Percentiles rank a stretch among this genome's conserved stretches.
Evolutionary conservation across 2,797 vertebrate genomes (phyloP).

Genomic region (Margarornis squamiger): DNA sequence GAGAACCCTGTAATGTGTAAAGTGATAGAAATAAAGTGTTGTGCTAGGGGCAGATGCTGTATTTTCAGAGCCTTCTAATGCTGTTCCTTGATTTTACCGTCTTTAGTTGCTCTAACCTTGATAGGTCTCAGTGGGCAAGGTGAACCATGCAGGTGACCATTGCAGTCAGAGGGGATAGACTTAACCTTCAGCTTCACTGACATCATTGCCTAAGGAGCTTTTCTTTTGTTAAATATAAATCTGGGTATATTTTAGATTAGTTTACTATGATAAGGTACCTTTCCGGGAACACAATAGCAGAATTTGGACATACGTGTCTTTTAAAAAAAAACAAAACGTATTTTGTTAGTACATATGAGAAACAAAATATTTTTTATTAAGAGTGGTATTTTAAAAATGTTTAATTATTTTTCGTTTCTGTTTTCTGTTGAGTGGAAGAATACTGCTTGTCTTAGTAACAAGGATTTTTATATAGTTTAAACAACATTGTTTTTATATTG

Average conservation of each 20-base stretch:
- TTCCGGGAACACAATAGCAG: slow-evolving; percentile 2
- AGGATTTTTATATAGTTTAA: not conserved
- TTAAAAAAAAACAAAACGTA: slow-evolving; percentile 17
- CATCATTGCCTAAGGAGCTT: not conserved
- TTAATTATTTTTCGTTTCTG: not conserved
- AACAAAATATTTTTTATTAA: not conserved
- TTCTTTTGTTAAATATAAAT: slow-evolving; percentile 13
- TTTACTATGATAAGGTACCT: slow-evolving; percentile 11
- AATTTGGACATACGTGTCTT: not conserved
- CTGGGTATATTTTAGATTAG: slow-evolving; percentile 8
- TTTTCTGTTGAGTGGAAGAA: not conserved
- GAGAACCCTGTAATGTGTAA: not conserved
- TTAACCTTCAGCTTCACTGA: not conserved
- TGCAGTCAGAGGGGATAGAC: not conserved
- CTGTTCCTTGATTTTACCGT: not conserved
- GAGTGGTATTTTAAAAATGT: not conserved
- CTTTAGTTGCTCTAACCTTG: not conserved
- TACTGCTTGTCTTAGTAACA: not conserved
- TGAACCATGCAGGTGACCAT: not conserved
- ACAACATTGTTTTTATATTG: not conserved
- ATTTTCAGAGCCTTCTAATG: not conserved
- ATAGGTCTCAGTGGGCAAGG: not conserved
- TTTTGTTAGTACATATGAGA: not conserved
- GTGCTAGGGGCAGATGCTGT: not conserved
- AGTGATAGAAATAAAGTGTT: not conserved